Conservation (phyloP, 2,888 invertebrate species). For the Panzeria rudis region DNA sequence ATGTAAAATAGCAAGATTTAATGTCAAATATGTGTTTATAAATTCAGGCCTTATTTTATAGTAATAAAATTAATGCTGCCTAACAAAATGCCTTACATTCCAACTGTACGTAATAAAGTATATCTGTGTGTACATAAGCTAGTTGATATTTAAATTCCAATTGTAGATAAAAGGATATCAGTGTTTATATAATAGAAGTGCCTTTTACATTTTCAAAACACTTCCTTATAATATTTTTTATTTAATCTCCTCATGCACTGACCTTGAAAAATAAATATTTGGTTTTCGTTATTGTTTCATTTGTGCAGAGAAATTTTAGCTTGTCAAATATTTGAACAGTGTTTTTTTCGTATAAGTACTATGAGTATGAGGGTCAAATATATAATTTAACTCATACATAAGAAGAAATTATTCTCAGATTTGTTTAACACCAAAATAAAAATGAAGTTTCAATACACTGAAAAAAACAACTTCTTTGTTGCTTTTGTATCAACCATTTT, state of each 20-base stretch:
- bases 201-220: not conserved
- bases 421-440: no score
- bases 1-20: no score
- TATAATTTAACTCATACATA: not conserved
- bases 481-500: no score
- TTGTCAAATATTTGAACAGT: not conserved
- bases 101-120: not conserved
- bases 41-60: no score
- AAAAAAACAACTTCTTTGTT: no score
- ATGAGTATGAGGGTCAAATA: not conserved
- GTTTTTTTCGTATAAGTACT: not conserved
- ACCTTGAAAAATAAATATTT: not conserved
- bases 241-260: not conserved
- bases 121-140: not conserved
- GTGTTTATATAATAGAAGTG: not conserved
- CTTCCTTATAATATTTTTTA: conserved; percentile 3
- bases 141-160: not conserved
- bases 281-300: not conserved
- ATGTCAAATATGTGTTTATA: no score
- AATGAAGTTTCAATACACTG: no score
- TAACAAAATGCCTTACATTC: not conserved
- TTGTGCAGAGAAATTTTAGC: not conserved
- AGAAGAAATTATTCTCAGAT: not conserved
- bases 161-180: not conserved
- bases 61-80: not conserved